A percentile compares a stretch with the other conserved stretches of the same genome.
Conservation (phyloP, 2,888 invertebrate genomes). For the Encarsia formosa region DNA sequence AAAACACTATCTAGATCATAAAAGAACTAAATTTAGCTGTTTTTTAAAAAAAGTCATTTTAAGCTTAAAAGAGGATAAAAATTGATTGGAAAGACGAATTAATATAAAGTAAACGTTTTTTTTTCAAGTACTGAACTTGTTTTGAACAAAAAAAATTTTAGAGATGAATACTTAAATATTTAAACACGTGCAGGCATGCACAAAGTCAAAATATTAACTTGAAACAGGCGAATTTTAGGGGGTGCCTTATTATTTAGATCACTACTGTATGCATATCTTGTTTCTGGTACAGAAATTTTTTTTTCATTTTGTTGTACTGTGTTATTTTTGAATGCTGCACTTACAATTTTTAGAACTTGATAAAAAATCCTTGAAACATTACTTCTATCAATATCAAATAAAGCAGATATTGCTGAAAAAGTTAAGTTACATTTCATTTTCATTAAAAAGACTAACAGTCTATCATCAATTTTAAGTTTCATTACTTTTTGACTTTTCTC, state of each 20-base stretch:
- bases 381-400: constrained; percentile 26
- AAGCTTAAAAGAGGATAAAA: too few relatives aligned
- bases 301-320: constrained; percentile 22
- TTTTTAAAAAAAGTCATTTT: too few relatives aligned
- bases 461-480: background rate
- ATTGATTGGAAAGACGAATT: too few relatives aligned
- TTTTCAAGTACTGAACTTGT: too few relatives aligned
- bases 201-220: constrained; percentile 18
- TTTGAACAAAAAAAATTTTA: too few relatives aligned
- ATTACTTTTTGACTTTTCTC: too few relatives aligned
- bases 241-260: constrained; percentile 29
- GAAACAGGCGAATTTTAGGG: constrained; percentile 14
- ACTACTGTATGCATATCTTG: constrained; percentile 22
- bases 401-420: constrained; percentile 21
- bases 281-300: constrained; percentile 5
- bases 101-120: too few relatives aligned
- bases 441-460: constrained; percentile 20
- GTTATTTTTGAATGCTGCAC: constrained; percentile 9
- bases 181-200: too few relatives aligned
- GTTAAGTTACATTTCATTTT: constrained; percentile 25
- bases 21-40: too few relatives aligned
- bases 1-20: too few relatives aligned
- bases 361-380: constrained; percentile 29
- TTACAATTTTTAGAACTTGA: constrained; percentile 14
- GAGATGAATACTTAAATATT: too few relatives aligned